Percentiles rank a stretch among this genome's conserved stretches.
Conservation (phyloP, 2,888 invertebrate species). For the Apodemia zela region DNA sequence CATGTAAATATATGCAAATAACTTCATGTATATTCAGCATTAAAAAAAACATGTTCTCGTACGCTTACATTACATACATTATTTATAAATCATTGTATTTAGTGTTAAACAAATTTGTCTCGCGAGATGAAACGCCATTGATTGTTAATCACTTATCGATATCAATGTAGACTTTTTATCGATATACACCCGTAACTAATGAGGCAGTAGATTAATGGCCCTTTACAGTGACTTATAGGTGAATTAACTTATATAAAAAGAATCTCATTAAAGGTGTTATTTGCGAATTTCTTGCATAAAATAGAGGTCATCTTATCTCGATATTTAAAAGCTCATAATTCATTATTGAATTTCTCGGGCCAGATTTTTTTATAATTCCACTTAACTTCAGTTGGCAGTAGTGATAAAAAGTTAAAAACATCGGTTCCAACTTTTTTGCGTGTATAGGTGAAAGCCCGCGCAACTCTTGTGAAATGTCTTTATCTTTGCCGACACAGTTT, state of each 20-base stretch:
- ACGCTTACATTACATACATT: conserved; percentile 23
- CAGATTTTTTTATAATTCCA: conserved; percentile 14
- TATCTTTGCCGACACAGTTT: conserved; percentile 52
- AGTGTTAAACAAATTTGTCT: conserved; percentile 29
- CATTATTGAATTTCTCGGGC: conserved; percentile 11
- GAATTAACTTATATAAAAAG: conserved; percentile 20
- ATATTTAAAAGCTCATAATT: conserved; percentile 12
- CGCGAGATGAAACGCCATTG: conserved; percentile 34
- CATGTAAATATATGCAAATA: conserved; percentile 21
- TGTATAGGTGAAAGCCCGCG: conserved; percentile 49
- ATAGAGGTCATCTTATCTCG: conserved; percentile 17
- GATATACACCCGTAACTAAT: conserved; percentile 43
- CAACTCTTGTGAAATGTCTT: conserved; percentile 56
- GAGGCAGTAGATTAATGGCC: conserved; percentile 42
- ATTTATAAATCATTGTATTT: conserved; percentile 26
- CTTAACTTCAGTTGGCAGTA: conserved; percentile 16
- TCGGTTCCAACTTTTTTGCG: conserved; percentile 32
- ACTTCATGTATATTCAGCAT: conserved; percentile 17
- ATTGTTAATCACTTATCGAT: conserved; percentile 47
- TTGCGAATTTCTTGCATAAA: conserved; percentile 17
- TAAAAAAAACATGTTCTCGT: conserved; percentile 7
- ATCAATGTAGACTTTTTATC: conserved; percentile 44
- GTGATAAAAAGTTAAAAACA: conserved; percentile 24
- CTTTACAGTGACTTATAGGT: conserved; percentile 25
- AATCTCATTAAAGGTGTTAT: conserved; percentile 19